Base-by-base conservation (phyloP, 2,113 vertebrate species). In the Hypanus sabinus region DNA sequence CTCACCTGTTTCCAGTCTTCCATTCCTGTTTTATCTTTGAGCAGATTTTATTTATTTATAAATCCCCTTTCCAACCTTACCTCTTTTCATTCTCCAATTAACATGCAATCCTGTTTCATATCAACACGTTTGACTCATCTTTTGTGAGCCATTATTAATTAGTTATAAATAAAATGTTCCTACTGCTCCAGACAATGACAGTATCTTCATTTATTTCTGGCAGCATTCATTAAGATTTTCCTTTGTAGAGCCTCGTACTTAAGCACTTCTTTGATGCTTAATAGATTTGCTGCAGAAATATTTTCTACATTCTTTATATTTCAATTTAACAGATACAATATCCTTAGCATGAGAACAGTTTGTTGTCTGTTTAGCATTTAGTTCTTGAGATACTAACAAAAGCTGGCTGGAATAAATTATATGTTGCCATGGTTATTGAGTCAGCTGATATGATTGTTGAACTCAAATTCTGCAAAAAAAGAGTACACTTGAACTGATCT, bases 351-450 rank as follows among this genome's bases (percentile, higher is more conserved):
- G 90, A 93, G 46, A 93, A 33, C 33, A 46, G 22, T 71, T 87
- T 93, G 90, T 14, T 71, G 90, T 27, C 36, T 93, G 36, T 20
- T 46, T 73, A 38, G 22, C 68, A 73, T 60, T 24, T 24, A 27
- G 36, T 93, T 68, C 12, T 18, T 90, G 87, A 36, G n/a, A 30
- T 90, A 33, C 33, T 93, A 38, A 88, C 27, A 5, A 27, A 93
- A 93, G 20, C 68, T 38, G 62, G 36, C 24, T 46, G 90, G 36
- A 92, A 93, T 93, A 93, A 38, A 93, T 93, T 93, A 73, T 70
- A 18, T 38, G 68, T 73, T 22, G 33, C 90, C 68, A 93, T 73
- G 90, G 68, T 73, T 93, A 93, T 36, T 93, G 33, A 65, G 33
- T 93, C 90, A 93, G 68, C 68, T 93, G 11, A 75, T 75, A 55